Conservation (phyloP, 2,888 invertebrate species). For the Chrysolina haemoptera region DNA sequence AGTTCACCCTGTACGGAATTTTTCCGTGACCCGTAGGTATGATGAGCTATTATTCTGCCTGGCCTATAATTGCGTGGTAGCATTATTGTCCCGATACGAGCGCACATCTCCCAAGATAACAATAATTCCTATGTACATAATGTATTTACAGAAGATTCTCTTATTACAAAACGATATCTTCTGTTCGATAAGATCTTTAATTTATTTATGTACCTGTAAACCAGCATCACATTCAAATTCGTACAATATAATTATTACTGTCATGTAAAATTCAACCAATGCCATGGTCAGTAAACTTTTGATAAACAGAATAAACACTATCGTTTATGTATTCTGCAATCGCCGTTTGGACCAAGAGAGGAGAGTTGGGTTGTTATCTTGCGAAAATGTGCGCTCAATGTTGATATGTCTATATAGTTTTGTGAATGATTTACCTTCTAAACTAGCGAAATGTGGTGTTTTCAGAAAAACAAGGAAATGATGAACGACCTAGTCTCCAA, state of each 20-base stretch:
- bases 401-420: neutral
- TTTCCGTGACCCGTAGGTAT: too few relatives aligned
- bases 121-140: neutral
- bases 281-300: neutral
- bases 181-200: neutral
- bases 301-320: neutral
- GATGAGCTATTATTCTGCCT: too few relatives aligned
- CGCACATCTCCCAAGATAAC: neutral
- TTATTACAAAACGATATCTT: neutral
- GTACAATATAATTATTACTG: neutral
- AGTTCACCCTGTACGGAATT: too few relatives aligned
- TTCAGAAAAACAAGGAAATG: slow-evolving; percentile 83
- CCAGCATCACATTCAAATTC: neutral
- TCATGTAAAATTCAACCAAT: neutral
- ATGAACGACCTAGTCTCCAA: slow-evolving; percentile 81
- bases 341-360: neutral
- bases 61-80: neutral
- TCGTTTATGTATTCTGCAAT: slow-evolving; percentile 5
- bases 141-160: neutral
- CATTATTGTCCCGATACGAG: neutral
- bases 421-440: neutral
- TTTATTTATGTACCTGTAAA: neutral
- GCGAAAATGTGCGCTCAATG: neutral
- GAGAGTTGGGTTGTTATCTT: neutral
- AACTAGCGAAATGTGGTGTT: slow-evolving; percentile 44